Evolutionary conservation across 2,113 vertebrate genomes (phyloP).

Genomic region (Quiscalus mexicanus): DNA sequence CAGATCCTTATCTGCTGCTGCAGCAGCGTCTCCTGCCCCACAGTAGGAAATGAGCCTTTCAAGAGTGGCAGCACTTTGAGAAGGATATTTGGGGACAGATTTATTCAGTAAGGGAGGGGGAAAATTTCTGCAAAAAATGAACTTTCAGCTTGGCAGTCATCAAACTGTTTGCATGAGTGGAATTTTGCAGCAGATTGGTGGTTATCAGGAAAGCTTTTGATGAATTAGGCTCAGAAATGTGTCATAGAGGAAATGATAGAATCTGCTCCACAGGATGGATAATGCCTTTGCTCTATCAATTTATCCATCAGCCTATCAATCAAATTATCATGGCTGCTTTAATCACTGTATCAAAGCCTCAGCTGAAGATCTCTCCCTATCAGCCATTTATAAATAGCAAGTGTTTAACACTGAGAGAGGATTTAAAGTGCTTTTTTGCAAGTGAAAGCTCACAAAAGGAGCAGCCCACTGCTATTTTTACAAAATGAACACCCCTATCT

Average conservation of each 20-base stretch:
- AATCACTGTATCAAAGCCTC: not conserved
- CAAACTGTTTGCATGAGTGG: not conserved
- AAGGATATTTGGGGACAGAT: not conserved
- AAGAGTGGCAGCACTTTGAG: not conserved
- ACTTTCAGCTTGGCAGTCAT: not conserved
- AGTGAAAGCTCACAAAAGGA: not conserved
- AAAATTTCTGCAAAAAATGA: not conserved
- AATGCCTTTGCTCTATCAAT: not conserved
- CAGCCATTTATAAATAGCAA: not conserved
- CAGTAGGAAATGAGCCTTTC: slow-evolving; percentile 29
- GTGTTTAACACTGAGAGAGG: not conserved
- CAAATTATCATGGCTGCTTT: not conserved
- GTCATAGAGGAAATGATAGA: not conserved
- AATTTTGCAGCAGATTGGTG: not conserved
- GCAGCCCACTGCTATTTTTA: not conserved
- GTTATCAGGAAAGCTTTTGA: not conserved
- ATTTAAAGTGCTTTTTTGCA: not conserved
- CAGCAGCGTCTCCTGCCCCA: not conserved
- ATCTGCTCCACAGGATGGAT: not conserved
- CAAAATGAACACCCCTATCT: rapidly evolving
- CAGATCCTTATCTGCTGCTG: slow-evolving; percentile 59
- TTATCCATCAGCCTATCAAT: not conserved
- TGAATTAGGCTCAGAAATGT: not conserved
- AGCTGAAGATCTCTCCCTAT: not conserved
- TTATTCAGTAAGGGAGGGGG: not conserved